These are phyloP conservation scores for Vandiemenella viatica DNA, from an alignment of 2,888 invertebrate genomes.

Conservation along the genomic window DNA sequence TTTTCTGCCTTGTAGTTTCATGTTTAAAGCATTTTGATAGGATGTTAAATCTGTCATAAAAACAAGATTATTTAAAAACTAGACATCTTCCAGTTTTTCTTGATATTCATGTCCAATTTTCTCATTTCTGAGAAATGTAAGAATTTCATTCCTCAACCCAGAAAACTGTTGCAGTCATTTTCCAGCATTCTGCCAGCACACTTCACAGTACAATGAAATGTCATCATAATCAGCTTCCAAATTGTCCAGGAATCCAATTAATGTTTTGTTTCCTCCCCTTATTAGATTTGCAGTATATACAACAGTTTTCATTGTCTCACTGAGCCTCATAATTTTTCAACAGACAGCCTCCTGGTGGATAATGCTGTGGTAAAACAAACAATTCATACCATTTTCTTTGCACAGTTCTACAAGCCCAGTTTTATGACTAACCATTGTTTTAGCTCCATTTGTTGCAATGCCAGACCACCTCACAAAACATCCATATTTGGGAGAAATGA, in stretches of 20 bases:
- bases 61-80: no score
- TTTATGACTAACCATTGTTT: neutral
- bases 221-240: neutral
- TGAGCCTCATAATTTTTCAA: neutral
- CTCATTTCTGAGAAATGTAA: no score
- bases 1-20: no score
- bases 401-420: neutral
- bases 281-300: neutral
- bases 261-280: no score
- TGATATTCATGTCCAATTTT: no score
- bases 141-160: neutral
- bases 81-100: no score
- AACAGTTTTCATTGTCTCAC: neutral
- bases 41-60: no score
- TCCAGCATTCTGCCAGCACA: neutral
- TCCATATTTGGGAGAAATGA: neutral
- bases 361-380: neutral
- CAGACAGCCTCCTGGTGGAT: neutral
- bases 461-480: neutral
- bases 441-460: neutral
- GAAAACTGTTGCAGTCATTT: neutral
- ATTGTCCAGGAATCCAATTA: neutral
- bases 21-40: no score
- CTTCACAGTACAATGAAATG: neutral
- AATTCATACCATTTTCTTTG: neutral